These are phyloP conservation scores for Sisyra terminalis DNA, from an alignment of 2,888 invertebrate species.

Conservation along the genomic window DNA sequence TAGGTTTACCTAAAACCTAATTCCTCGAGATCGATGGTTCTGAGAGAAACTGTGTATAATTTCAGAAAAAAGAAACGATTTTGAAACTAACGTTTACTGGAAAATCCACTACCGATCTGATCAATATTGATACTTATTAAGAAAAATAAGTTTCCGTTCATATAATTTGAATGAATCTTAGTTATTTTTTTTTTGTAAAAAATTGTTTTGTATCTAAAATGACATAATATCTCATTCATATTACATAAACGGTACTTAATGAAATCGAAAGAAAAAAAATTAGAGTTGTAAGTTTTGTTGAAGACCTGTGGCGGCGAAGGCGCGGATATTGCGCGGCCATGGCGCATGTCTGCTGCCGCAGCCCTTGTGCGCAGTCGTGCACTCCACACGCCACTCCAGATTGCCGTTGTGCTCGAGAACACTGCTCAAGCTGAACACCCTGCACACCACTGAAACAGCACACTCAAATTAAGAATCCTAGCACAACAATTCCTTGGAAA, in stretches of 20 bases:
- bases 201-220: background rate
- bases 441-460: no score
- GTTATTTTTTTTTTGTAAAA: background rate
- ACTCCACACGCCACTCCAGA: conserved; percentile 8
- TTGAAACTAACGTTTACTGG: no score
- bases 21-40: no score
- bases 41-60: no score
- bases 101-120: no score
- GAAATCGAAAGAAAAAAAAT: background rate
- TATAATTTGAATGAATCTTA: no score
- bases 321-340: conserved; percentile 30
- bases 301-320: conserved; percentile 31
- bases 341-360: conserved; percentile 25
- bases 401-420: conserved; percentile 1
- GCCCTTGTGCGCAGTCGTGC: conserved; percentile 14
- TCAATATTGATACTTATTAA: no score
- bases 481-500: no score
- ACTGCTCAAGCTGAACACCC: background rate
- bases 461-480: no score
- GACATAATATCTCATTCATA: background rate
- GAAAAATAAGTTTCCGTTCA: no score
- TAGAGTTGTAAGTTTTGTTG: conserved; percentile 10
- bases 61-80: no score
- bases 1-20: no score
- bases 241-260: background rate